Evolutionary conservation across 2,113 vertebrate species (phyloP), one percentile per base, ranked within the genome.

Genomic region (Colistium nudipinnis): DNA sequence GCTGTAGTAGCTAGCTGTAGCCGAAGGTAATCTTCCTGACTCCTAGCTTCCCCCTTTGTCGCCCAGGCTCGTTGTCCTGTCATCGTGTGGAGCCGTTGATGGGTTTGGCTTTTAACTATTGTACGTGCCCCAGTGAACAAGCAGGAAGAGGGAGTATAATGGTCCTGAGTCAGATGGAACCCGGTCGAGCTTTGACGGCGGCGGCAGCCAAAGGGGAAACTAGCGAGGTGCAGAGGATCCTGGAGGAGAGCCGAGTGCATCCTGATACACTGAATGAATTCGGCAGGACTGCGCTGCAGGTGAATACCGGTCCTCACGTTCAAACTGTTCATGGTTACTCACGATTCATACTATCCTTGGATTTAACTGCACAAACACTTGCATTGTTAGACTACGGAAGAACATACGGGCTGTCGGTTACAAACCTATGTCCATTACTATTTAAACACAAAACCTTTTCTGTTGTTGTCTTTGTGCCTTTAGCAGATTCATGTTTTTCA

Each of bases 221-320:
- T 30, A 57, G 44, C n/a, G 94, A 95, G 78, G 92, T 96, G 74
- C 93, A 91, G 66, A 88, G 92, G 85, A 93, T 97, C 74, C 91
- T 97, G 82, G 89, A 93, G 68, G 92, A 93, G 49, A 91, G 92
- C 67, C 77, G 93, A 55, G 90, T 96, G 44, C 93, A 94, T 51
- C 94, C 95, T 0, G 94, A 97, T 53, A 90, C 92, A 4, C 77
- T 87, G 22, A 96, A 97, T 35, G 92, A 95, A 67, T 97, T 95
- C 47, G 94, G 94, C 55, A 93, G 89, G 78, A 96, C 95, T 0
- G 95, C 96, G 6, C 81, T 97, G 45, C 95, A 97, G 95, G 96
- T 97, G 62, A 81, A 52, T 14, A 53, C 33, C 35, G 1, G 2
- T 16, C 22, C 2, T 4, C 12, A 13, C 0, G 19, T 19, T 54